phyloP scores from a whole-genome alignment of 2,888 invertebrate species.

The Pollenia griseotomentosa region DNA sequence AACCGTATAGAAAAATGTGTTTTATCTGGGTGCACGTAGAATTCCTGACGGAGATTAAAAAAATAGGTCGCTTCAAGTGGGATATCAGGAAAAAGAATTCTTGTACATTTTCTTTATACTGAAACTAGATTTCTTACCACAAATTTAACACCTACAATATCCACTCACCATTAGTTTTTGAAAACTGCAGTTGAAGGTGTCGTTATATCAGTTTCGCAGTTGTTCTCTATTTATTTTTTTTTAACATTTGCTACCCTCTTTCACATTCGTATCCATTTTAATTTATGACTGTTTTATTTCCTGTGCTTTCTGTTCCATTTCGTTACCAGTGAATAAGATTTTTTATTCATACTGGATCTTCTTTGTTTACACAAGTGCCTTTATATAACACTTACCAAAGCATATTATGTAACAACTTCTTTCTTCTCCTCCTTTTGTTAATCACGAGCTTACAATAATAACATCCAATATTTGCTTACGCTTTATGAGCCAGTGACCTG shows the following conservation, averaged over 20 bases:
- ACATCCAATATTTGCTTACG: slow-evolving; percentile 53
- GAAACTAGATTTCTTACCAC: too few species aligned
- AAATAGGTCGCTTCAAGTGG: too few species aligned
- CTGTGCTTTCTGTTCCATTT: slow-evolving; percentile 76
- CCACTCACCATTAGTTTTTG: slow-evolving; percentile 4
- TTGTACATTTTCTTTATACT: too few species aligned
- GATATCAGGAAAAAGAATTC: too few species aligned
- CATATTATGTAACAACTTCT: slow-evolving; percentile 25
- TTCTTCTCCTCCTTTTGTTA: slow-evolving; percentile 19
- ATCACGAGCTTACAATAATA: slow-evolving; percentile 41
- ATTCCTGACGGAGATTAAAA: too few species aligned
- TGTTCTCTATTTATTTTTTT: slow-evolving; percentile 8
- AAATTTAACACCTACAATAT: not conserved
- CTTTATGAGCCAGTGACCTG: slow-evolving; percentile 70
- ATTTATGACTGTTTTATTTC: slow-evolving; percentile 84
- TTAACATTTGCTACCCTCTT: slow-evolving; percentile 53
- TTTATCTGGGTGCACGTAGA: too few species aligned
- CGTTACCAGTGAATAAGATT: slow-evolving; percentile 69
- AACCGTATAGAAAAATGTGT: too few species aligned
- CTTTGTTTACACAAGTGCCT: slow-evolving; percentile 45
- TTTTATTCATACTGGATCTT: slow-evolving; percentile 23
- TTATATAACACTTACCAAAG: slow-evolving; percentile 46
- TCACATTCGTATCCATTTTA: slow-evolving; percentile 81
- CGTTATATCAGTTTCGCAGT: slow-evolving; percentile 5
- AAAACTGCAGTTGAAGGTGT: slow-evolving; percentile 46